Evolutionary conservation across 2,888 invertebrate genomes (phyloP).

Genomic region (Microdon myrmicae): DNA sequence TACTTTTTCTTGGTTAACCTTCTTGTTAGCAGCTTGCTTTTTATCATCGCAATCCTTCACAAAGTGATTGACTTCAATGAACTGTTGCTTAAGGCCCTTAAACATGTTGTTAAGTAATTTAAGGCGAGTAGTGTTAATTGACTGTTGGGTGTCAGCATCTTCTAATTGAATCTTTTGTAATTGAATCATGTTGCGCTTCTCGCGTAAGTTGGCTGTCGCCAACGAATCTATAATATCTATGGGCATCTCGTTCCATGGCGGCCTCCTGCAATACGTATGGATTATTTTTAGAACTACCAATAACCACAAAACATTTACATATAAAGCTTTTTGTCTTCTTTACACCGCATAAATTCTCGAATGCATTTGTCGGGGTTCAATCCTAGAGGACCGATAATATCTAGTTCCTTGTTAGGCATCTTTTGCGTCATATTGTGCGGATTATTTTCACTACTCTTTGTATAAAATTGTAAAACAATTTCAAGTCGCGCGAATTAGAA

Average conservation of each 20-base stretch:
- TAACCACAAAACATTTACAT: too few species aligned
- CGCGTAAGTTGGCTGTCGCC: too few species aligned
- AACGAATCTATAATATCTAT: too few species aligned
- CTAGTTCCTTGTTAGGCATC: too few species aligned
- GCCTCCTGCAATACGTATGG: too few species aligned
- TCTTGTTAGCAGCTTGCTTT: constrained; percentile 30
- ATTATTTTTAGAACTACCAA: too few species aligned
- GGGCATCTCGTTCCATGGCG: too few species aligned
- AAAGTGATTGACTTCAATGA: constrained; percentile 52
- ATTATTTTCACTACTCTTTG: too few species aligned
- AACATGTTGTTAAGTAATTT: constrained; percentile 45
- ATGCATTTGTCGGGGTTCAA: constrained; percentile 51
- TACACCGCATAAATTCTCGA: constrained; percentile 51
- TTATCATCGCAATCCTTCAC: constrained; percentile 52
- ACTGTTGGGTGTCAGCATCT: constrained; percentile 35
- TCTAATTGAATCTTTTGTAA: constrained; percentile 46
- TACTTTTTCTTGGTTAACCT: constrained; percentile 31
- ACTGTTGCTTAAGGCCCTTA: constrained; percentile 40
- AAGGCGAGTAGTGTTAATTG: constrained; percentile 45
- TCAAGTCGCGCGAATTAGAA: too few species aligned
- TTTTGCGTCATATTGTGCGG: too few species aligned
- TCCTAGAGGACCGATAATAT: constrained; percentile 51
- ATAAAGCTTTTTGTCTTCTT: constrained; percentile 46
- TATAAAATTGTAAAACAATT: too few species aligned
- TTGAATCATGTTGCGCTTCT: too few species aligned